phyloP scores from a whole-genome alignment of 2,888 invertebrate genomes.

The Podabrus alpinus region DNA sequence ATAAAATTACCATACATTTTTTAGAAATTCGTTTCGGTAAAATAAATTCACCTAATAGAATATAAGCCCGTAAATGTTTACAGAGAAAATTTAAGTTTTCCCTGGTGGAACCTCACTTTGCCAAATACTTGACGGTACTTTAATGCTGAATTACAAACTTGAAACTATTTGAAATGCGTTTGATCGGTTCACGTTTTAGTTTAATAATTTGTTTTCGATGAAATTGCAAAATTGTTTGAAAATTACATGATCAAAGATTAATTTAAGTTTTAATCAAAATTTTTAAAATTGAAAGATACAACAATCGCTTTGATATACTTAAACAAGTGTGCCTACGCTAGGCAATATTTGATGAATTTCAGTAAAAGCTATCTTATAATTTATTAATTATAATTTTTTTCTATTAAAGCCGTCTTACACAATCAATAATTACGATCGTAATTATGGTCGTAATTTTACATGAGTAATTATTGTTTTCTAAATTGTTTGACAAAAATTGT shows the following conservation, averaged over 20 bases:
- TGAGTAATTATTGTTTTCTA: too few species aligned
- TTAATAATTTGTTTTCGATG: not conserved
- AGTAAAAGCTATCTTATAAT: not conserved
- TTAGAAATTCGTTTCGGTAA: not conserved
- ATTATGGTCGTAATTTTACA: too few species aligned
- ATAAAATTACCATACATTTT: not conserved
- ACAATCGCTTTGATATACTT: not conserved
- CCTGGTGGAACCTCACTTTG: not conserved
- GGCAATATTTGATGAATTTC: not conserved
- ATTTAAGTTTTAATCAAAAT: not conserved
- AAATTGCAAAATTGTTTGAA: not conserved
- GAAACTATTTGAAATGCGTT: not conserved
- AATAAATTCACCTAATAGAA: not conserved
- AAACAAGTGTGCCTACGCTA: not conserved
- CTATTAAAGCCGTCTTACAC: too few species aligned
- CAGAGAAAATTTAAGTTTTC: not conserved
- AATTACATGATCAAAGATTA: not conserved
- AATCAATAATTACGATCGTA: too few species aligned
- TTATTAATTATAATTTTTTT: not conserved
- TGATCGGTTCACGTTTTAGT: not conserved
- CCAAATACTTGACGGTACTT: not conserved
- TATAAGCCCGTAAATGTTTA: not conserved
- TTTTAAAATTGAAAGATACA: not conserved
- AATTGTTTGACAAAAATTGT: too few species aligned
- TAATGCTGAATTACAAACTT: not conserved